Conservation (phyloP, 2,113 vertebrate genomes). For the Amphiprion ocellaris region DNA sequence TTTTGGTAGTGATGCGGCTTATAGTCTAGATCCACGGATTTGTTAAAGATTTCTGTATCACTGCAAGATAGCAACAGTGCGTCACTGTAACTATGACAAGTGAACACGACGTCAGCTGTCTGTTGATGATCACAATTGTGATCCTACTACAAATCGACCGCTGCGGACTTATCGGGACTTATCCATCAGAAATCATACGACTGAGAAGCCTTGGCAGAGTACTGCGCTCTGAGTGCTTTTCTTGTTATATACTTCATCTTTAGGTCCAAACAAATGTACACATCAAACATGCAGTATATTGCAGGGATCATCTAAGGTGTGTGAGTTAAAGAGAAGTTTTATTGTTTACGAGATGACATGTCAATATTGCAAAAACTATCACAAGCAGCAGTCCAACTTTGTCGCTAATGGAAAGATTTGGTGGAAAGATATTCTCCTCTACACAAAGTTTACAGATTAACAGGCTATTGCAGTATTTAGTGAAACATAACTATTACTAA, state of each 20-base stretch:
- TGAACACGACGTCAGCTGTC: no score
- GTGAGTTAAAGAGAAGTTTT: slow-evolving; percentile 40
- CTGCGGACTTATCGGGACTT: no score
- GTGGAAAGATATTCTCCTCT: slow-evolving; percentile 21
- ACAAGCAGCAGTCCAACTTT: slow-evolving; percentile 12
- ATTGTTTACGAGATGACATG: slow-evolving; percentile 45
- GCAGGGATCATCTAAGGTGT: not conserved
- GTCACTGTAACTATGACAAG: no score
- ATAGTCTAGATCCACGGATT: no score
- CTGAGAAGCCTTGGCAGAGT: no score
- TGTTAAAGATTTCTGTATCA: no score
- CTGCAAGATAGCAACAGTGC: no score
- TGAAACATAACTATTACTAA: slow-evolving; percentile 31
- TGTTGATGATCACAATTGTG: no score
- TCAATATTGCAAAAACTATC: slow-evolving; percentile 37
- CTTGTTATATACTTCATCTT: not conserved
- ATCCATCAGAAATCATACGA: no score
- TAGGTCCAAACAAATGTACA: not conserved
- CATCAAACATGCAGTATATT: not conserved
- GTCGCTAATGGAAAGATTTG: slow-evolving; percentile 4
- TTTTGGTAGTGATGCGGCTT: no score
- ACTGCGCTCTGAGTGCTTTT: no score
- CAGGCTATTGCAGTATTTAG: slow-evolving; percentile 42
- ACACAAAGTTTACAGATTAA: slow-evolving; percentile 37
- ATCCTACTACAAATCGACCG: no score